phyloP scores from a whole-genome alignment of 1,140 invertebrate genomes.

The Trichogramma pretiosum region DNA sequence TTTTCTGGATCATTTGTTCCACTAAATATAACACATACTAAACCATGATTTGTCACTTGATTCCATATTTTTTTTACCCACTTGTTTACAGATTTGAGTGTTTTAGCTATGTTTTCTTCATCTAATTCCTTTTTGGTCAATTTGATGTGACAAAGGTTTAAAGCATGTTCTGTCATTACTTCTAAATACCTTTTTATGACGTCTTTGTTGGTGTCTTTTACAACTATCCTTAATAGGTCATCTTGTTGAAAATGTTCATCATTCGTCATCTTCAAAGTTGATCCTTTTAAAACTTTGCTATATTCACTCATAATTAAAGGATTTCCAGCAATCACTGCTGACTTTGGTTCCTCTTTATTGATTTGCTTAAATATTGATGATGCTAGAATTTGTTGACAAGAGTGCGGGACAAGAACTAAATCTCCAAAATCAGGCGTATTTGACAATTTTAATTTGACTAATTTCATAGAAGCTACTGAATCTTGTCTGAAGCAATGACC shows the following conservation, averaged over 20 bases:
- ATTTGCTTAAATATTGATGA: constrained; percentile 59
- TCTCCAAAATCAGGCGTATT: constrained; percentile 67
- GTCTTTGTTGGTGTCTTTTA: constrained; percentile 43
- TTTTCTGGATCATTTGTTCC: constrained; percentile 45
- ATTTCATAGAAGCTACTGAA: constrained; percentile 72
- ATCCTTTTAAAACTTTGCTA: constrained; percentile 38
- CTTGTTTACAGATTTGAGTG: constrained; percentile 49
- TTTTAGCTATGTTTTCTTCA: constrained; percentile 38
- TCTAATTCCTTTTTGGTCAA: constrained; percentile 37
- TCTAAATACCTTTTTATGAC: constrained; percentile 45
- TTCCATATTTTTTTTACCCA: constrained; percentile 56
- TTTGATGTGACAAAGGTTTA: constrained; percentile 55
- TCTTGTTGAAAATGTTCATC: constrained; percentile 31
- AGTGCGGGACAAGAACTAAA: constrained; percentile 54
- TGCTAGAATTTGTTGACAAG: constrained; percentile 44
- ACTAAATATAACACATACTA: constrained; percentile 51
- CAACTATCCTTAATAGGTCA: constrained; percentile 41
- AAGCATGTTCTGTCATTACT: constrained; percentile 43
- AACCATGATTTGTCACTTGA: constrained; percentile 43
- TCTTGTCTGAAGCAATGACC: constrained; percentile 88
- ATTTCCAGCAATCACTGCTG: constrained; percentile 50
- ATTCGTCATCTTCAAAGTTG: constrained; percentile 31
- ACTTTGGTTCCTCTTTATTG: constrained; percentile 51
- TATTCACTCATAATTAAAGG: constrained; percentile 51
- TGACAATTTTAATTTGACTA: constrained; percentile 75